Evolutionary conservation across 2,113 vertebrate species (phyloP), one percentile per base, ranked within the genome.

Genomic region (Illadopsis cleaveri): DNA sequence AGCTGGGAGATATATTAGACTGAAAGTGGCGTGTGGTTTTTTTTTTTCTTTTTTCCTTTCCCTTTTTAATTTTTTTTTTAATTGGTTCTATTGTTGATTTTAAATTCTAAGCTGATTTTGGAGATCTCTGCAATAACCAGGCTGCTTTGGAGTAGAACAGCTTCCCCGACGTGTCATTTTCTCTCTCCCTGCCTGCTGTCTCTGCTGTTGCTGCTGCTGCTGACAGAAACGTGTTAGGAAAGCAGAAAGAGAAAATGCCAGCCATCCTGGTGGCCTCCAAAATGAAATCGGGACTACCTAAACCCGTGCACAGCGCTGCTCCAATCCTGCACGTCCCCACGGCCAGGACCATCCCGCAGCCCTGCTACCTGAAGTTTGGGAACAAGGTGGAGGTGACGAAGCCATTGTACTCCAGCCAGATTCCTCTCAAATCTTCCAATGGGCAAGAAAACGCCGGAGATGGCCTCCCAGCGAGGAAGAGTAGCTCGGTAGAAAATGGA

Each of bases 281-380:
- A 97, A 99, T 99, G 99, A 99, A 99, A 97, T 99, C 99, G 35
- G 99, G 99, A 98, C 99, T 99, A 83, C 99, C 99, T 73, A 99
- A 99, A 98, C 99, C 99, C 79, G 97, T 99, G 70, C 99, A 99
- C 98, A 99, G 99, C 54, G 99, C 99, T 70, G 98, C 98, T 80
- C 99, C 99, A 19, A 99, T 99, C 92, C 98, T 99, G 53, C 99
- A 99, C 71, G 97, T 98, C 78, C 98, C 98, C 23, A 97, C 97
- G 24, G 98, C 97, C 91, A 98, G 98, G 94, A 97, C 98, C 25
- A 97, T 98, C 86, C 98, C 98, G n/a, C 98, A 99, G 89, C 98
- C 98, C 80, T 98, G 98, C 27, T 98, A 98, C 97, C 98, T 98
- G 90, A 98, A 98, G 96, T 97, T 98, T 83, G 98, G 98, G 68